Evolutionary conservation across 2,797 vertebrate genomes (phyloP), one percentile per base, ranked within the genome.

Genomic region (Cheirogaleus major): DNA sequence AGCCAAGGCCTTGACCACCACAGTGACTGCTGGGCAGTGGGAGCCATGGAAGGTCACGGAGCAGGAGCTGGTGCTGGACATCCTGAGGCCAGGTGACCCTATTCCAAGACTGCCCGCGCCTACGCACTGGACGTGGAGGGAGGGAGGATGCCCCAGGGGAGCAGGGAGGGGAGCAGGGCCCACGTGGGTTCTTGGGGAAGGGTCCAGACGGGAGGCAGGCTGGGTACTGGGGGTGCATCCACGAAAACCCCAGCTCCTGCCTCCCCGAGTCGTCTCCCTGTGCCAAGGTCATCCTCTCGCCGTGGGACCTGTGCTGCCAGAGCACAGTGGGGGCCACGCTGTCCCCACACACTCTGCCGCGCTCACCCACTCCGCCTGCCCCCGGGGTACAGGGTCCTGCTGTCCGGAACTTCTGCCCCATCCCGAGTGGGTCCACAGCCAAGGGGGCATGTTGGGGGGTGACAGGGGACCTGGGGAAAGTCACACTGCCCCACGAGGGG

Each of bases 101-200:
- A 32, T 18, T 12, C 25, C 57, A n/a, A 35, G 15, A 18, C 22
- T n/a, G 17, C 22, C 48, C 12, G 0, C 5, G 7, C 20, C 27
- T 0, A 1, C 2, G 14, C 15, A 1, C 48, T 23, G 18, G 45
- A 10, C 2, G 2, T 20, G 12, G 8, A 43, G 8, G 45, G 35
- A 17, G 18, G 41, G 38, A 52, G 43, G 35, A 35, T 2, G 0
- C 41, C 89, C 30, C 5, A 0, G 9, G 55, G 17, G 55, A 23
- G 45, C 17, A n/a, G 35, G n/a, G 20, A 23, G 6, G 7, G 27
- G 45, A 14, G 32, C 14, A 15, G 48, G 12, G 32, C 30, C 6
- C 10, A 25, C 0, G 3, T 1, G 22, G 84, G 69, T 14, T 38
- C 27, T 14, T 10, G 38, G 35, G 55, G 32, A 57, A 14, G 25